Base-by-base conservation (phyloP, 2,113 vertebrate species). In the Mionectes macconnelli region DNA sequence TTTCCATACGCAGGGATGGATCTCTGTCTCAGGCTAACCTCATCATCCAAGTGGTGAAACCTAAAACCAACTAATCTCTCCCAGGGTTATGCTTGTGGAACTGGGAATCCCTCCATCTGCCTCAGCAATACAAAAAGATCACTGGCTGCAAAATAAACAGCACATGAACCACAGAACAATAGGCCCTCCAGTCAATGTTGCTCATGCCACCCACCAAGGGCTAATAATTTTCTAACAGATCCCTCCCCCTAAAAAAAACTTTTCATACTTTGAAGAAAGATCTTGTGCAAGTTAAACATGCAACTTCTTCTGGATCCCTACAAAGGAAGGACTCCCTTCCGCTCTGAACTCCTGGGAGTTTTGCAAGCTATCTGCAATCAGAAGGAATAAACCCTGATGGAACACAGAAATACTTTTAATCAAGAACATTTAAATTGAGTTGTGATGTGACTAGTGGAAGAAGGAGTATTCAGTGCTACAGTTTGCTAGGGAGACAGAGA, bases 31-130 rank as follows among this genome's bases (percentile, higher is more conserved):
- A 49, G 84, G 92, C 88, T 94, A 96, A 79, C 94, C 83, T 93
- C 96, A 57, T 72, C 80, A 74, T 84, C 62, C 56, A 90, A 95
- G 83, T 84, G 77, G 49, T 82, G 66, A 96, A 94, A 96, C 80
- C 80, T 66, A 96, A 96, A 95, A 69, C 96, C 88, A 94, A 57
- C 76, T 79, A 35, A 82, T 87, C 88, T 95, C 89, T 87, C 90
- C 69, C 83, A 92, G 86, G 89, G 90, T 76, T 83, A 87, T 50
- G 90, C 84, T 92, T 93, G 88, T 69, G 90, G 95, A 94, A 79
- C 90, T 96, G 92, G 96, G 96, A 95, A 93, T 76, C 76, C 69
- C 94, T 96, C 93, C 90, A 91, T 96, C 77, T 89, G 94, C 69
- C 93, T 95, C 92, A 94, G 94, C 88, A 94, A 94, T 90, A 95